A percentile compares a stretch with the other conserved stretches of the same genome.
phyloP scores from a whole-genome alignment of 2,888 invertebrate genomes.

The Mamestra brassicae region DNA sequence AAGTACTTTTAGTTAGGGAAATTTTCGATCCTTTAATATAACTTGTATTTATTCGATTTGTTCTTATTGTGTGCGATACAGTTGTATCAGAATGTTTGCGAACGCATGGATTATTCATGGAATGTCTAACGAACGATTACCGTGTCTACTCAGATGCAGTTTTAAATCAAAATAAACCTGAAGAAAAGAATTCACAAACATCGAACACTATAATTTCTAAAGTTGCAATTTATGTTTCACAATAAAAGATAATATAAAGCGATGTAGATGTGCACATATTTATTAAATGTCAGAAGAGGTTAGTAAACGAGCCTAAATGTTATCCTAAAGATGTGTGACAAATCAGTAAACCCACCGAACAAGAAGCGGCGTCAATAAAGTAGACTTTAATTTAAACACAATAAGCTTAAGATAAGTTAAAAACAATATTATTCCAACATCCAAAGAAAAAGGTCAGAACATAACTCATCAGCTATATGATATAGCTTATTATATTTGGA shows the following conservation, averaged over 20 bases:
- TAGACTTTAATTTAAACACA: slow-evolving; percentile 8
- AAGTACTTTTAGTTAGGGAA: slow-evolving; percentile 71
- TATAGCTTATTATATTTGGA: slow-evolving; percentile 47
- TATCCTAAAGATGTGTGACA: background rate
- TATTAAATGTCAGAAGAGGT: background rate
- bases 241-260: background rate
- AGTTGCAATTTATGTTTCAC: slow-evolving; percentile 11
- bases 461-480: slow-evolving; percentile 36
- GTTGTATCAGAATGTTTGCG: slow-evolving; percentile 42
- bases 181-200: background rate
- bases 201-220: background rate
- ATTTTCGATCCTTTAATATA: slow-evolving; percentile 60
- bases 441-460: slow-evolving; percentile 27
- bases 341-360: background rate
- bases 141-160: background rate
- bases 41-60: slow-evolving; percentile 43
- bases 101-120: slow-evolving; percentile 39
- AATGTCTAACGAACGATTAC: slow-evolving; percentile 23
- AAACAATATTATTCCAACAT: slow-evolving; percentile 22
- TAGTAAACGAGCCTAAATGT: background rate
- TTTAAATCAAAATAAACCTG: slow-evolving; percentile 16
- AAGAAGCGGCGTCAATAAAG: slow-evolving; percentile 3
- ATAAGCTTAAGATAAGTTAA: slow-evolving; percentile 9
- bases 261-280: background rate
- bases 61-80: slow-evolving; percentile 28